A percentile compares a stretch with the other conserved stretches of the same genome.
These are phyloP conservation scores for Girardia tigrina DNA, from an alignment of 2,888 invertebrate species.

Conservation along the genomic window DNA sequence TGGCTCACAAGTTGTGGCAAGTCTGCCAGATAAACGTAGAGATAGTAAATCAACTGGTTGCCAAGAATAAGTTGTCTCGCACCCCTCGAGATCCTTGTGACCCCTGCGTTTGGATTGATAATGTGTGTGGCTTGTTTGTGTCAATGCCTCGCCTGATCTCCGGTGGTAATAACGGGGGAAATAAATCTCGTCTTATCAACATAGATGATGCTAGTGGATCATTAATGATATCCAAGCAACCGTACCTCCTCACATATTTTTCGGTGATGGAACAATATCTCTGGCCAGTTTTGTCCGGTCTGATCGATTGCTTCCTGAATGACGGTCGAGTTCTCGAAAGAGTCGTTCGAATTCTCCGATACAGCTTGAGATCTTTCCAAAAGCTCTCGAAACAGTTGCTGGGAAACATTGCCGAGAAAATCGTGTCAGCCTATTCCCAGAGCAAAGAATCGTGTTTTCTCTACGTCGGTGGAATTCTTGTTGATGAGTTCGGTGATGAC, in stretches of 20 bases:
- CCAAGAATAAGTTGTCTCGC: background rate
- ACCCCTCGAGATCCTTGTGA: background rate
- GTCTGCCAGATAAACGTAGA: background rate
- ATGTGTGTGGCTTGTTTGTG: background rate
- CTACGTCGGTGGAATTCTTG: conserved; percentile 71
- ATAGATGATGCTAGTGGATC: background rate
- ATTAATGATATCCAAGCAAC: background rate
- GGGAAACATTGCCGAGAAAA: conserved; percentile 40
- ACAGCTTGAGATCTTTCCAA: conserved; percentile 64
- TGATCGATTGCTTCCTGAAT: background rate
- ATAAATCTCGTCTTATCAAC: background rate
- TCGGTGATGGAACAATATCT: conserved; percentile 29
- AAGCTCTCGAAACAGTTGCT: conserved; percentile 11
- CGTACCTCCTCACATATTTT: background rate
- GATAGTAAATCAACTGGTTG: background rate
- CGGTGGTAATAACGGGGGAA: background rate
- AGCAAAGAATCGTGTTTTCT: conserved; percentile 74
- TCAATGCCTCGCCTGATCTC: background rate
- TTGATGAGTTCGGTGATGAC: conserved; percentile 70
- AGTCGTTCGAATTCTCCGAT: conserved; percentile 29
- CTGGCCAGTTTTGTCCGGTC: background rate
- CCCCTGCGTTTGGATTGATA: conserved; percentile 30
- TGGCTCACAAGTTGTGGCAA: background rate
- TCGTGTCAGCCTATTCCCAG: conserved; percentile 60
- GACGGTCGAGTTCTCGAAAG: conserved; percentile 30